These are phyloP conservation scores for Myotis findleyi DNA, from an alignment of 2,797 vertebrate species.

Conservation along the genomic window DNA sequence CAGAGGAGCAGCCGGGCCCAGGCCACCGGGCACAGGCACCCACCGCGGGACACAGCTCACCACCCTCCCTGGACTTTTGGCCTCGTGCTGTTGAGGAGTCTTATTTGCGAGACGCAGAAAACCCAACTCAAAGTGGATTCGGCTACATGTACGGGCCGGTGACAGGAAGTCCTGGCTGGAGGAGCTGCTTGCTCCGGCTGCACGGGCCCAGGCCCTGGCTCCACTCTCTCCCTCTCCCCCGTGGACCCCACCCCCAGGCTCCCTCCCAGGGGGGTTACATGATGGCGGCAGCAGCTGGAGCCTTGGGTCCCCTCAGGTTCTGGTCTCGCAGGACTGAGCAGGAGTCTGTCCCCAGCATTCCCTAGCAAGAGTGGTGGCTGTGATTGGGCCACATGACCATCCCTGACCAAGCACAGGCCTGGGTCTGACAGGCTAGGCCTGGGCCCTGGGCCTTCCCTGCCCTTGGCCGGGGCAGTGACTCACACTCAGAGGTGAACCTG, in stretches of 20 bases:
- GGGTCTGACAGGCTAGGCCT: neutral
- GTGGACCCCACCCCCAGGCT: fast-evolving
- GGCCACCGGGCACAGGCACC: neutral
- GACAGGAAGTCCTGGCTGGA: too few species aligned
- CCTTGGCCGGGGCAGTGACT: neutral
- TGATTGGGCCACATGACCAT: neutral
- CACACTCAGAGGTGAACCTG: fast-evolving
- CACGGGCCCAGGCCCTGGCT: too few species aligned
- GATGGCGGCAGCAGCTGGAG: fast-evolving
- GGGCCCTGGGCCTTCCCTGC: neutral
- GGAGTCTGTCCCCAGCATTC: neutral
- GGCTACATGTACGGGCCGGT: neutral
- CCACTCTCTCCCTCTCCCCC: fast-evolving
- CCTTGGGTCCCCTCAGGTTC: fast-evolving
- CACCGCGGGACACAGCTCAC: neutral
- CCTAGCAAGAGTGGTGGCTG: neutral
- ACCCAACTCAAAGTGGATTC: neutral
- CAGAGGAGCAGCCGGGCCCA: neutral
- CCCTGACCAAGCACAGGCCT: neutral
- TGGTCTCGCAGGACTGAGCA: fast-evolving
- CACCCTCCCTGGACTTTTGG: fast-evolving
- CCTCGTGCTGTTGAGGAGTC: fast-evolving
- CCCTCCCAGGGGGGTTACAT: fast-evolving
- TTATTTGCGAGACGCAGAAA: neutral
- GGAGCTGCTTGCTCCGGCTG: fast-evolving